Conservation (phyloP, 1,140 invertebrate genomes). For the Chionoecetes opilio region DNA sequence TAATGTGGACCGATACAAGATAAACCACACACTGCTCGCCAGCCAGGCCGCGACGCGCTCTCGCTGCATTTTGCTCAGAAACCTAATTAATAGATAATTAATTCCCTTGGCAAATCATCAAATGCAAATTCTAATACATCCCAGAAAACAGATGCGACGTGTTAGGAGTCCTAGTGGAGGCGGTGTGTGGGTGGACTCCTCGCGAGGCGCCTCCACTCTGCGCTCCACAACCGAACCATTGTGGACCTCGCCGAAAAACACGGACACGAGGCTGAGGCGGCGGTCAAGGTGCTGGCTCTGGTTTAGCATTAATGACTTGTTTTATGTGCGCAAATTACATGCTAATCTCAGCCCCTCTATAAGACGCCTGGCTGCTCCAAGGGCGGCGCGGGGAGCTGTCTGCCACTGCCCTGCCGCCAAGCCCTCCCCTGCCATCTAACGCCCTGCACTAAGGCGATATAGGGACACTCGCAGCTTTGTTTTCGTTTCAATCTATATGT, state of each 20-base stretch:
- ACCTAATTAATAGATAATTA: slow-evolving; percentile 77
- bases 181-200: too few species aligned
- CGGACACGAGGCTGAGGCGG: slow-evolving; percentile 38
- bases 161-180: slow-evolving; percentile 10
- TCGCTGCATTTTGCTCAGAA: slow-evolving; percentile 67
- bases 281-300: slow-evolving; percentile 70
- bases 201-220: not conserved
- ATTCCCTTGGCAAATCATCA: slow-evolving; percentile 60
- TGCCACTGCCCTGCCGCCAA: not conserved
- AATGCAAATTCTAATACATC: slow-evolving; percentile 69
- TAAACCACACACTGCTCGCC: slow-evolving; percentile 75
- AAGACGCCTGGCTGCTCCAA: slow-evolving; percentile 46
- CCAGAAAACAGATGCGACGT: slow-evolving; percentile 56
- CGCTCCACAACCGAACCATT: slow-evolving; percentile 45
- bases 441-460: not conserved
- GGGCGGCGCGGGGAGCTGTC: not conserved
- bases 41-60: slow-evolving; percentile 49
- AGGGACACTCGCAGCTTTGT: slow-evolving; percentile 28
- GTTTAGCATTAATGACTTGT: slow-evolving; percentile 79
- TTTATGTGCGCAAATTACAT: slow-evolving; percentile 80
- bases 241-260: slow-evolving; percentile 50
- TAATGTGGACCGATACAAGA: slow-evolving; percentile 75
- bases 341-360: slow-evolving; percentile 77
- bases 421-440: slow-evolving; percentile 13
- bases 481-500: slow-evolving; percentile 69